A percentile compares a stretch with the other conserved stretches of the same genome.
Evolutionary conservation across 1,140 invertebrate genomes (phyloP).

Genomic region (Ladona fulva): DNA sequence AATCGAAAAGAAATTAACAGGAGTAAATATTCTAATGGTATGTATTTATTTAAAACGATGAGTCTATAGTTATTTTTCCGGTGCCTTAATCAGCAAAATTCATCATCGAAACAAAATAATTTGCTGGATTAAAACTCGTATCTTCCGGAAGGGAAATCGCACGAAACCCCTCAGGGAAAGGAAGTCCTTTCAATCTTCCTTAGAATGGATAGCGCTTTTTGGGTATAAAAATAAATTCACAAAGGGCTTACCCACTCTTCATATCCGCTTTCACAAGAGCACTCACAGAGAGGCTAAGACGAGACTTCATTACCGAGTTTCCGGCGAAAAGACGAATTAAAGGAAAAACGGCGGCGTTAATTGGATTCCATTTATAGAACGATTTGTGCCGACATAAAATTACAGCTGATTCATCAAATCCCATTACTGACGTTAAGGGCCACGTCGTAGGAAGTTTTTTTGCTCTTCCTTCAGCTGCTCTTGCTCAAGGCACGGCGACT

Average conservation of each 20-base stretch:
- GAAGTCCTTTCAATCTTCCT: not conserved
- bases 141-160: not conserved
- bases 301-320: slow-evolving; percentile 4
- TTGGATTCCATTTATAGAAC: slow-evolving; percentile 10
- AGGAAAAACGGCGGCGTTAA: slow-evolving; percentile 1
- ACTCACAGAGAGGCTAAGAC: not conserved
- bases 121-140: not conserved
- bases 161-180: not conserved
- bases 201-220: not conserved
- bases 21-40: too few relatives aligned
- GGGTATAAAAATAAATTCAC: not conserved
- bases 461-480: not conserved
- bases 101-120: not conserved
- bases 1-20: too few relatives aligned
- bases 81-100: too few relatives aligned
- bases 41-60: too few relatives aligned
- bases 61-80: too few relatives aligned
- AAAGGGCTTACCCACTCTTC: slow-evolving; percentile 2
- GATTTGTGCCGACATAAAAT: slow-evolving; percentile 1
- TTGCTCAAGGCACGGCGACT: not conserved
- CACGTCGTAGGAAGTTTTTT: not conserved
- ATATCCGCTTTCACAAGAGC: slow-evolving; percentile 2
- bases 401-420: slow-evolving; percentile 9
- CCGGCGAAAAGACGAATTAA: not conserved
- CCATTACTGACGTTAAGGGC: slow-evolving; percentile 3